Percentiles rank a stretch among this genome's conserved stretches.
phyloP scores from a whole-genome alignment of 1,140 invertebrate genomes.

The Stegodyphus dumicola region DNA sequence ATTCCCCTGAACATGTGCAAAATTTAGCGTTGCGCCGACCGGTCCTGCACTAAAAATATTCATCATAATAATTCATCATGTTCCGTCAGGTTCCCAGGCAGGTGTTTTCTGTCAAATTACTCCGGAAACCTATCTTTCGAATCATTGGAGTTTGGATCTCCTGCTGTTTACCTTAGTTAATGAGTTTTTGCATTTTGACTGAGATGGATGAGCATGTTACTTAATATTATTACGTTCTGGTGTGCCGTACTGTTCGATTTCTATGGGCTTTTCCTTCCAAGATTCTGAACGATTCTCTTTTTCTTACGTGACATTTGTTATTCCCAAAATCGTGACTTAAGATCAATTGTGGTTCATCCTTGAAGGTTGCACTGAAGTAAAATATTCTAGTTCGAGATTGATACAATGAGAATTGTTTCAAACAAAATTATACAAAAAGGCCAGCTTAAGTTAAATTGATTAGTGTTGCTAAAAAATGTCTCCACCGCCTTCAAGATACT shows the following conservation, averaged over 20 bases:
- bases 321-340: not conserved
- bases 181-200: conserved; percentile 58
- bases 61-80: conserved; percentile 50
- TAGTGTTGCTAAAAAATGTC: too few species aligned
- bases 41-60: conserved; percentile 43
- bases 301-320: not conserved
- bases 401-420: too few species aligned
- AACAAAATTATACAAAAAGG: too few species aligned
- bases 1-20: not conserved
- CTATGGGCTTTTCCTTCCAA: not conserved
- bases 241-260: not conserved
- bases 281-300: not conserved
- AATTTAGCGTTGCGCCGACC: not conserved
- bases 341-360: too few species aligned
- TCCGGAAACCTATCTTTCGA: conserved; percentile 57
- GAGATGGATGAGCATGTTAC: conserved; percentile 41
- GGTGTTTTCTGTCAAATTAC: conserved; percentile 61
- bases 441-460: too few species aligned
- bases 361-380: not conserved
- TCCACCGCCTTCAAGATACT: too few species aligned
- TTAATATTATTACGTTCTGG: conserved; percentile 46
- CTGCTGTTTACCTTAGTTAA: conserved; percentile 57
- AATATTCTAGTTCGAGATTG: too few species aligned
- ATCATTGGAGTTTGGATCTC: conserved; percentile 43
- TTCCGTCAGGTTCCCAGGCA: conserved; percentile 36